Base-by-base conservation (phyloP, 2,797 vertebrate species). In the Enteromius anoplus region DNA sequence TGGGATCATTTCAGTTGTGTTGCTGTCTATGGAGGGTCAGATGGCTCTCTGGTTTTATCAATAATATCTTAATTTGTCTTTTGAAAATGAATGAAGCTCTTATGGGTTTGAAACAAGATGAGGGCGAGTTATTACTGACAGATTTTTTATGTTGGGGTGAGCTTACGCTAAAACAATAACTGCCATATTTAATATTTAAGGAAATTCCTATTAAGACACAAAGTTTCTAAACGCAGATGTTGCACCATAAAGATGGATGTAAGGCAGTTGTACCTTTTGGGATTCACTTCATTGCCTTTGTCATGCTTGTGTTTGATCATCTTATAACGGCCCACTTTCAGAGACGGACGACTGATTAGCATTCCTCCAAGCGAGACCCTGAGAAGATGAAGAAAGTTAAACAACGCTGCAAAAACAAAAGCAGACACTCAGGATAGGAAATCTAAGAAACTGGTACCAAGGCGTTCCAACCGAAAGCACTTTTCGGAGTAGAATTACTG, bases 261-360 rank as follows among this genome's bases (percentile, higher is more conserved):
- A 55, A 80, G 0, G 26, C 3, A 2, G 19, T 40, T 29, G 1
- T 88, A 96, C 95, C 96, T 95, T 86, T 93, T 93, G 2, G 94
- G 94, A 84, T 96, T 96, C 66, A 93, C 89, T 11, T 94, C 93
- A 0, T 95, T 96, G 84, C 96, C 95, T 66, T 93, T 87, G 84
- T 96, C 95, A 40, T 94, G 91, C 45, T 93, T 95, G 89, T 96
- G 96, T 88, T 97, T 96, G 64, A 96, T 96, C 95, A 96, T 96
- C 87, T 94, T 96, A 90, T 96, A 96, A 17, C 91, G 90, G n/a
- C 96, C 94, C 2, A 94, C 82, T 26, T 89, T 92, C 78, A 96
- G 40, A 0, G 95, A 92, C 0, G 96, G 96, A 8, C 96, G 95
- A 51, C 91, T 91, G 89, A 97, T 96, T 47, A 91, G 87, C 96